Evolutionary conservation across 2,888 invertebrate genomes (phyloP).

Genomic region (Eristalis intricaria): DNA sequence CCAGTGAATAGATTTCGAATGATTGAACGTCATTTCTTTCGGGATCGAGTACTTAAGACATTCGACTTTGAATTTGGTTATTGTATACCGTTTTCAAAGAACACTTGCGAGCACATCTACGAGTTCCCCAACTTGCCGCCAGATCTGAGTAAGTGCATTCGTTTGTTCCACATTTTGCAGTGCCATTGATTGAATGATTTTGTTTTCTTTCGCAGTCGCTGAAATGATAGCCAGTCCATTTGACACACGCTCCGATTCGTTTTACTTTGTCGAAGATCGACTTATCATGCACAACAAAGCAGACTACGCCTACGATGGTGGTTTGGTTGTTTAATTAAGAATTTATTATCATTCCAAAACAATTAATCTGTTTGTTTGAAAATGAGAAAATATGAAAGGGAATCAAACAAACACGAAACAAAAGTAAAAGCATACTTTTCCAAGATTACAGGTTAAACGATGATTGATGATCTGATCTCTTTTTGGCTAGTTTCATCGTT

Average conservation of each 20-base stretch:
- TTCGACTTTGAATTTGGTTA: slow-evolving; percentile 99
- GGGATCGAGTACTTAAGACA: slow-evolving; percentile 95
- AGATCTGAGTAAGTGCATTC: slow-evolving; percentile 89
- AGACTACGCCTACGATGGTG: slow-evolving; percentile 98
- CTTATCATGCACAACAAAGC: slow-evolving; percentile 99
- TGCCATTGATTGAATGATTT: neutral
- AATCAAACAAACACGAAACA: neutral
- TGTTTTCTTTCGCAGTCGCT: slow-evolving; percentile 84
- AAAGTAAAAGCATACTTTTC: neutral
- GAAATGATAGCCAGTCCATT: slow-evolving; percentile 98
- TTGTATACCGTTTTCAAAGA: slow-evolving; percentile 98
- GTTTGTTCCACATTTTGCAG: neutral
- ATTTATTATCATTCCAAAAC: slow-evolving; percentile 13
- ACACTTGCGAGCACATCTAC: slow-evolving; percentile 99
- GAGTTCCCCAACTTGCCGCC: slow-evolving; percentile 95
- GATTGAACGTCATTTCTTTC: slow-evolving; percentile 98
- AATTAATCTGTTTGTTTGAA: slow-evolving; percentile 73
- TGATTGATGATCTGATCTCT: slow-evolving; percentile 45
- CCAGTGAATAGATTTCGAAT: slow-evolving; percentile 98
- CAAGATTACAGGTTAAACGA: slow-evolving; percentile 42
- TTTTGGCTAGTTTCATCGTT: slow-evolving; percentile 53
- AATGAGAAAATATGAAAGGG: slow-evolving; percentile 11
- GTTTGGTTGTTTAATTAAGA: slow-evolving; percentile 80
- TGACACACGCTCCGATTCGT: slow-evolving; percentile 98
- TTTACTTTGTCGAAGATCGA: slow-evolving; percentile 98